These are phyloP conservation scores for Athalia rosae DNA, from an alignment of 2,888 invertebrate species.

Conservation along the genomic window DNA sequence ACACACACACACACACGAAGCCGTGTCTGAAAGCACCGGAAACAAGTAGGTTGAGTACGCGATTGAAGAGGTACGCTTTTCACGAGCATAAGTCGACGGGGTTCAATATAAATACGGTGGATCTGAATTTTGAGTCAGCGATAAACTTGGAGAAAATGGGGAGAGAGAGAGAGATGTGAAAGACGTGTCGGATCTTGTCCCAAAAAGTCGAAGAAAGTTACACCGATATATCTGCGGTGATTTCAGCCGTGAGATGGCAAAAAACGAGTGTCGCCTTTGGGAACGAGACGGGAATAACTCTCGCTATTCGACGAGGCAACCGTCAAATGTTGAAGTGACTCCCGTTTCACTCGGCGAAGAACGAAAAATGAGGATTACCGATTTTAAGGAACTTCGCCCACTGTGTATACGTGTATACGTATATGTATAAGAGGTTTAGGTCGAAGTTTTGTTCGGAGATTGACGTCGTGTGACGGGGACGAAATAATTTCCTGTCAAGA, in stretches of 20 bases:
- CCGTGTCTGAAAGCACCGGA: not conserved
- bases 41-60: slow-evolving; percentile 27
- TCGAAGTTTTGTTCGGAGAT: not conserved
- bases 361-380: slow-evolving; percentile 20
- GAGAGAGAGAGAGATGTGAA: too few species aligned
- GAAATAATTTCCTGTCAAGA: slow-evolving; percentile 37
- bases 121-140: too few species aligned
- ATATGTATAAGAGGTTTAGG: not conserved
- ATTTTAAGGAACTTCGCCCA: not conserved
- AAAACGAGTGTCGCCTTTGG: not conserved
- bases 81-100: not conserved
- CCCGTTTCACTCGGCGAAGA: not conserved
- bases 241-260: too few species aligned
- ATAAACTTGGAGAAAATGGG: too few species aligned
- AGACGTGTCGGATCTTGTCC: too few species aligned
- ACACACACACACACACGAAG: not conserved
- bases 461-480: slow-evolving; percentile 19
- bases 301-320: not conserved
- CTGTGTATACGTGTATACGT: too few species aligned
- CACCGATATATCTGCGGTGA: too few species aligned
- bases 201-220: too few species aligned
- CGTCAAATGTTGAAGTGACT: slow-evolving; percentile 13
- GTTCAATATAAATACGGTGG: not conserved
- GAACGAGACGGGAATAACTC: slow-evolving; percentile 25
- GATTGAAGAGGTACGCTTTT: slow-evolving; percentile 3